Conservation (phyloP, 1,140 invertebrate species). For the Helicorthomorpha holstii region DNA sequence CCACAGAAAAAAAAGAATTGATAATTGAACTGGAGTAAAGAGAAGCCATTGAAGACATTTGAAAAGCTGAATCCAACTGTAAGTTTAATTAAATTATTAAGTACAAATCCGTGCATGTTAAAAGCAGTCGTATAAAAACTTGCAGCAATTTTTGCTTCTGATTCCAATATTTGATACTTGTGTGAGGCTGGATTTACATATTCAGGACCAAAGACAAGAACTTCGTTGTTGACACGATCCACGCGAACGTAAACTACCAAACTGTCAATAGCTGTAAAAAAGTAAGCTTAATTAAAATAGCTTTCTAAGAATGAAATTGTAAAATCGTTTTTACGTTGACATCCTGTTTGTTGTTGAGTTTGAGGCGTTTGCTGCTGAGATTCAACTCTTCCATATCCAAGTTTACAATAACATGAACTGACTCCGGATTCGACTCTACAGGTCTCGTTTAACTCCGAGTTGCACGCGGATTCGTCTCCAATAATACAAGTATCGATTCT, state of each 20-base stretch:
- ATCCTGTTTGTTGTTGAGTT: too few relatives aligned
- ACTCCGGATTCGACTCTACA: slow-evolving; percentile 75
- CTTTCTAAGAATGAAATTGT: background rate
- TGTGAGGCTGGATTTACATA: slow-evolving; percentile 56
- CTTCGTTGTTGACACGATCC: slow-evolving; percentile 51
- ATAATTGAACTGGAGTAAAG: slow-evolving; percentile 62
- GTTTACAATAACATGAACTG: slow-evolving; percentile 76
- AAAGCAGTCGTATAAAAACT: slow-evolving; percentile 23
- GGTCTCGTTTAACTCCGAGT: slow-evolving; percentile 63
- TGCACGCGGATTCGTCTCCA: slow-evolving; percentile 81
- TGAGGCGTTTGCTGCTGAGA: too few relatives aligned
- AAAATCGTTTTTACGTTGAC: slow-evolving; percentile 38
- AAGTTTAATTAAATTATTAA: slow-evolving; percentile 10
- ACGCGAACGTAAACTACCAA: slow-evolving; percentile 60
- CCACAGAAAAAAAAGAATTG: slow-evolving; percentile 57
- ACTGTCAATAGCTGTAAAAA: slow-evolving; percentile 41
- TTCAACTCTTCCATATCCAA: slow-evolving; percentile 41
- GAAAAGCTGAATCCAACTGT: slow-evolving; percentile 71
- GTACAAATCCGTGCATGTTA: slow-evolving; percentile 1
- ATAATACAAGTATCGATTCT: slow-evolving; percentile 87
- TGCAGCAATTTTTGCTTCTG: slow-evolving; percentile 65
- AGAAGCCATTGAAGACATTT: slow-evolving; percentile 71
- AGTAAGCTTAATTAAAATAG: background rate
- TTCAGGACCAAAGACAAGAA: slow-evolving; percentile 54
- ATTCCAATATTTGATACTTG: slow-evolving; percentile 59